Percentiles rank a stretch among this genome's conserved stretches.
Evolutionary conservation across 2,888 invertebrate species (phyloP).

Genomic region (Dione vanillae): DNA sequence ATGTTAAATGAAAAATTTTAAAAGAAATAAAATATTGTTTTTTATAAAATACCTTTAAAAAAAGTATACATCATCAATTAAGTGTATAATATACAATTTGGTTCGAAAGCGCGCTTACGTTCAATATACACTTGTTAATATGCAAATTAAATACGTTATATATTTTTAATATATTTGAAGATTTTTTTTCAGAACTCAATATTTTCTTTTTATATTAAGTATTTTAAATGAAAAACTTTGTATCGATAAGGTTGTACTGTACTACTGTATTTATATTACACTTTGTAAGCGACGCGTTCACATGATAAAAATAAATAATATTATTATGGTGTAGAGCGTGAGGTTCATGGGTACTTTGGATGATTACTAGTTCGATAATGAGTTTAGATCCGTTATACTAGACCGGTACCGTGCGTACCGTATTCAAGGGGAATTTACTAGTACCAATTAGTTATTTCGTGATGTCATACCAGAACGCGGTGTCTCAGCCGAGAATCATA

Average conservation of each 20-base stretch:
- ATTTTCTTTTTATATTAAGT: neutral
- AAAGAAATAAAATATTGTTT: slow-evolving; percentile 16
- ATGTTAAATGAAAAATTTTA: slow-evolving; percentile 48
- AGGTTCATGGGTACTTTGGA: slow-evolving; percentile 57
- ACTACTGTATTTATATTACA: neutral
- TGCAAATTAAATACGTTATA: neutral
- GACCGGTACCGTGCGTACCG: slow-evolving; percentile 64
- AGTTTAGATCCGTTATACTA: slow-evolving; percentile 70
- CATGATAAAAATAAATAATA: slow-evolving; percentile 53
- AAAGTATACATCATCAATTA: slow-evolving; percentile 1
- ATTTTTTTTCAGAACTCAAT: too few relatives aligned
- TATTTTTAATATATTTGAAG: neutral
- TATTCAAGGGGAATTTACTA: slow-evolving; percentile 58
- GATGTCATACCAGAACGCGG: slow-evolving; percentile 44
- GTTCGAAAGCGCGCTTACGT: neutral
- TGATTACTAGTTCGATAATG: slow-evolving; percentile 72
- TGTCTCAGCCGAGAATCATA: slow-evolving; percentile 34
- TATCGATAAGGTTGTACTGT: neutral
- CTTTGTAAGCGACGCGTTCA: slow-evolving; percentile 53
- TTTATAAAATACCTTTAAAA: slow-evolving; percentile 17
- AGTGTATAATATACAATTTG: neutral
- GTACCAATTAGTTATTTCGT: slow-evolving; percentile 75
- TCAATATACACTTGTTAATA: neutral
- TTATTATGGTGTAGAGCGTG: slow-evolving; percentile 50
- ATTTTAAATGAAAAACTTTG: slow-evolving; percentile 3